These are phyloP conservation scores for Agrilus cyanescens DNA, from an alignment of 2,888 invertebrate genomes.

Conservation along the genomic window DNA sequence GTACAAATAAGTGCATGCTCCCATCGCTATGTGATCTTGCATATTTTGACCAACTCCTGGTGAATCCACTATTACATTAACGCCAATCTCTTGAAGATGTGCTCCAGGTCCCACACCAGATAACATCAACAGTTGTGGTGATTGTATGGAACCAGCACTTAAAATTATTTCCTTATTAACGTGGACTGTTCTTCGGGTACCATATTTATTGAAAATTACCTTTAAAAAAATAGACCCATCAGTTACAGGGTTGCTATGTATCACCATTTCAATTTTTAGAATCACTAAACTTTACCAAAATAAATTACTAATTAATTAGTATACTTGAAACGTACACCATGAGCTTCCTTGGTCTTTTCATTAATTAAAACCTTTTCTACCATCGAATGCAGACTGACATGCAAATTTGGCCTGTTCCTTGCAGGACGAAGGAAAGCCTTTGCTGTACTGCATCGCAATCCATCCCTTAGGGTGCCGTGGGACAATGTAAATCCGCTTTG, in stretches of 20 bases:
- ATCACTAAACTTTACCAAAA: too few relatives aligned
- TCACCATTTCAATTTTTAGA: too few relatives aligned
- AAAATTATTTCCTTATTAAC: constrained; percentile 71
- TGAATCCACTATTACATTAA: constrained; percentile 47
- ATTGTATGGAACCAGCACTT: constrained; percentile 72
- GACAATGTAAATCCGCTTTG: constrained; percentile 71
- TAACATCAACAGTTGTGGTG: constrained; percentile 77
- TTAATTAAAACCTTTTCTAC: constrained; percentile 59
- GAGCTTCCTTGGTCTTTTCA: constrained; percentile 44
- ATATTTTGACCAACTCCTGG: constrained; percentile 71
- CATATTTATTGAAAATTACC: constrained; percentile 45
- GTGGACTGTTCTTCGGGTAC: constrained; percentile 37
- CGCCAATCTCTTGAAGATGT: constrained; percentile 48
- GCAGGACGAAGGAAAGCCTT: constrained; percentile 68
- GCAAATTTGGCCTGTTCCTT: constrained; percentile 56
- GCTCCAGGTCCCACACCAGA: constrained; percentile 66
- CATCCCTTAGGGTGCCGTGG: constrained; percentile 66
- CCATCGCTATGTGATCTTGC: constrained; percentile 73
- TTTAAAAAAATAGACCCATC: too few relatives aligned
- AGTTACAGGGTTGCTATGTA: too few relatives aligned
- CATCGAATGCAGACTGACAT: constrained; percentile 55
- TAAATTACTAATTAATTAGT: constrained; percentile 23
- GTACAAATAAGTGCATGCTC: constrained; percentile 63
- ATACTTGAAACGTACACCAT: constrained; percentile 36
- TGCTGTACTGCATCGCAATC: constrained; percentile 71